Base-by-base conservation (phyloP, 2,113 vertebrate species). In the Crotalus horridus region DNA sequence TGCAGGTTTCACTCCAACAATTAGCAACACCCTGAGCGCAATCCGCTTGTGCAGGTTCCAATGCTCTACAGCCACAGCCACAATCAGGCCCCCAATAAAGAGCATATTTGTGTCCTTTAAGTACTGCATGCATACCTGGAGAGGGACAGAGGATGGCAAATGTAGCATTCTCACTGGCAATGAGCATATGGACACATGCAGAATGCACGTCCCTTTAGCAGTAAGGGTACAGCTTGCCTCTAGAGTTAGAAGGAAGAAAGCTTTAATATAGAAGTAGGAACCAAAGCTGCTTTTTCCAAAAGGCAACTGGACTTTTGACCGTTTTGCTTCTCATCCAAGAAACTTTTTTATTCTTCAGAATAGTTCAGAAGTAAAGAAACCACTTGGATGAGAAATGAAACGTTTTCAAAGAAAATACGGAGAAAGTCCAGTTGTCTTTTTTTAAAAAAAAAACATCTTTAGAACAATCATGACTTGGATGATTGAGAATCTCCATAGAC, bases 1-100 rank as follows among this genome's bases (percentile, higher is more conserved):
- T 3, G 98, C 98, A 21, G 99, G 99, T 90, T 98, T 98, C 85
- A 99, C 98, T 23, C 99, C 99, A 81, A 99, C 97, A 39, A 98
- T 92, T 90, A 99, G 98, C 90, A 99, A 97, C 90, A 99, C 98
- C 91, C 96, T 97, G 94, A 99, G 95, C 0, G 99, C 99, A 26
- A 99, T 99, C 92, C 99, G 98, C 97, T 98, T 99, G 97, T 99
- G 99, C 53, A 99, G 97, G 95, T 98, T 98, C 99, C 99, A 99
- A 93, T 98, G 98, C 90, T 99, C 99, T 94, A 99, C 98, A 0
- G 99, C 99, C 85, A 99, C 98, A 0, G 99, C 99, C 21, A 99
- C 98, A 89, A 99, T 96, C 94, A 99, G 96, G 0, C 99, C 99
- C 17, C 99, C 99, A 89, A 99, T 93, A 91, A 99, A 99, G 94